Evolutionary conservation across 2,888 invertebrate genomes (phyloP), one percentile per base, ranked within the genome.

Genomic region (Linnaemya vulpina): DNA sequence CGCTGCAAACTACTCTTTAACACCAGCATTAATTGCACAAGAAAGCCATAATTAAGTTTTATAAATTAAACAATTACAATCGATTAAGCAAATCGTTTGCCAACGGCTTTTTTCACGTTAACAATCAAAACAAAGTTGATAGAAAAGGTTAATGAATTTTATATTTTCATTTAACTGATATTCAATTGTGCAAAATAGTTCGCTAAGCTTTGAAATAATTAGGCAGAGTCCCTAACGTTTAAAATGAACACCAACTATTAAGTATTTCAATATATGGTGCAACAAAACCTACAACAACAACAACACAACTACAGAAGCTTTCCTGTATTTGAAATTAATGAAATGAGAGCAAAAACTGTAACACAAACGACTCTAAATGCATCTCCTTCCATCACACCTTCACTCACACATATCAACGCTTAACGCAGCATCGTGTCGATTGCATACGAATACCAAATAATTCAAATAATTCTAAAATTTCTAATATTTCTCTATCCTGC

Each of bases 51-150:
- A 68, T 38, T 25, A n/a, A 30, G 25, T 65, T 75, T 63, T 15
- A 38, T 65, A 55, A 17, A 78, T 43, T 46, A 74, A 74, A 74
- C 78, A 78, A 17, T 60, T 1, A 43, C 15, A 73, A 77, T 77
- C 67, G 77, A 73, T 73, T 83, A 38, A 82, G 73, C 65, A 13
- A 46, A 46, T 30, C 30, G 30, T 30, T 22, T 77, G 58, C 49
- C 4, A 38, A n/a, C 5, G 53, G 63, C 15, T 40, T 71, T 71
- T 38, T 79, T 71, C n/a, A 71, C 38, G 20, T 65, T 46, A 53
- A 60, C 43, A 13, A 11, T 15, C n/a, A n/a, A n/a, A n/a, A 43
- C 15, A 43, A 43, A 43, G 43, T 46, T 46, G 46, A 46, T 1
- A 40, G 1, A 43, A 46, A n/a, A 46, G 46, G n/a, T 46, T 15